phyloP scores from a whole-genome alignment of 2,113 vertebrate genomes.

The Tautogolabrus adspersus region DNA sequence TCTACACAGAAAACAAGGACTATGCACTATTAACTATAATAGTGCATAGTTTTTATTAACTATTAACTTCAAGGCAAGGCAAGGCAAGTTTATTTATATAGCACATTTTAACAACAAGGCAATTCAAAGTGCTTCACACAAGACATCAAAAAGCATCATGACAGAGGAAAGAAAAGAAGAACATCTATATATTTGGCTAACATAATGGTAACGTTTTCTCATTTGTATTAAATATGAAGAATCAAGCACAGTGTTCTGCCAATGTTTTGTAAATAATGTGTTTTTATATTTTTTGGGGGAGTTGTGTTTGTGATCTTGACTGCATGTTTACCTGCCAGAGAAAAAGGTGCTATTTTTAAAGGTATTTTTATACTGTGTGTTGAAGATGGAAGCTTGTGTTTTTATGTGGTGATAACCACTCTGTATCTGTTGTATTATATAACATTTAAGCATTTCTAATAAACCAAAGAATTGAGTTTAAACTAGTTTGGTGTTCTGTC shows the following conservation, averaged over 20 bases:
- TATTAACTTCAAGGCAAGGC: no score
- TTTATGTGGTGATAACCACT: constrained; percentile 34
- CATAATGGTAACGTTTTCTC: constrained; percentile 28
- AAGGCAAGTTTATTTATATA: no score
- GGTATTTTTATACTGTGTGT: constrained; percentile 70
- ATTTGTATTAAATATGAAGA: constrained; percentile 73
- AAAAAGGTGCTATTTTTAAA: constrained; percentile 77
- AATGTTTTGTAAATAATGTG: constrained; percentile 67
- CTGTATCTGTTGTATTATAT: constrained; percentile 31
- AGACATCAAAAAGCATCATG: no score
- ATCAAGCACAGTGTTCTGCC: constrained; percentile 58
- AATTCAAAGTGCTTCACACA: no score
- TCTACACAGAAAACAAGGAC: neutral
- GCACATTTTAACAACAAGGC: no score
- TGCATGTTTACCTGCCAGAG: constrained; percentile 72
- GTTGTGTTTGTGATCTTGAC: constrained; percentile 45
- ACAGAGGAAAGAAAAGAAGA: no score
- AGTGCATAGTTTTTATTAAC: no score
- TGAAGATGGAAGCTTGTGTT: constrained; percentile 41
- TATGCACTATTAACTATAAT: no score
- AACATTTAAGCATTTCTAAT: constrained; percentile 68
- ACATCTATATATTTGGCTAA: constrained; percentile 27
- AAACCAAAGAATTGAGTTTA: constrained; percentile 61
- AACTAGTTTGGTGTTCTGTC: neutral
- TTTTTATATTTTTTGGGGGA: constrained; percentile 50